Base-by-base conservation (phyloP, 2,888 invertebrate species). In the Alentia gelatinosa region DNA sequence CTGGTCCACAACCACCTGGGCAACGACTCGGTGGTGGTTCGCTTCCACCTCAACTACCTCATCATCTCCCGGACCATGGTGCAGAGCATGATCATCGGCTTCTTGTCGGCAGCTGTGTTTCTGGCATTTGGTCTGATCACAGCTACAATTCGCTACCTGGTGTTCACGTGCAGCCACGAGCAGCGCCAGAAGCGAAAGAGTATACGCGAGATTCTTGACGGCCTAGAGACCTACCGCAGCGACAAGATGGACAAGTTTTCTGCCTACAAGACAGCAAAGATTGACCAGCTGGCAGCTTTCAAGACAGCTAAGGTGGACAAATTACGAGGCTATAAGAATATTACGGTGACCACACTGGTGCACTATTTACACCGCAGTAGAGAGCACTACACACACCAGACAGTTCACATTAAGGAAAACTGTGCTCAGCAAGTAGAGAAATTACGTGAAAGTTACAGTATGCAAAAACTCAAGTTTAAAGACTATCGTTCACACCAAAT, bases 341-440 rank as follows among this genome's bases (percentile, higher is more conserved):
- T 90, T 0, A 93, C 92, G 0, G 84, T 92, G 9, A 89, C 91
- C 3, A 91, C 90, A 19, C 37, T 93, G 9, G 94, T 95, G 56
- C 93, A 92, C 35, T 94, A 95, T 92, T 91, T 95, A 47, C 98
- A 98, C 94, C 97, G 97, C 94, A 96, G 99, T 92, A 97, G 98
- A 40, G 98, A 99, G 96, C 98, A 99, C 96, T 99, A 99, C 96
- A 97, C 98, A 89, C 97, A 97, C 96, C 98, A 99, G 97, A 98
- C 98, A 94, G 98, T 92, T 1, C 92, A 98, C 93, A 98, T 99
- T 94, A 98, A 98, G 95, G 98, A 99, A 95, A 99, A 99, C 95
- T 99, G 99, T 96, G 97, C 98, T 39, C 98, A 98, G 95, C 99
- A 99, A 96, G 98, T 98, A 96, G 99, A 99, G 94, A 98, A 98